These are phyloP conservation scores for Eulithis testata DNA, from an alignment of 2,888 invertebrate genomes.

Conservation along the genomic window DNA sequence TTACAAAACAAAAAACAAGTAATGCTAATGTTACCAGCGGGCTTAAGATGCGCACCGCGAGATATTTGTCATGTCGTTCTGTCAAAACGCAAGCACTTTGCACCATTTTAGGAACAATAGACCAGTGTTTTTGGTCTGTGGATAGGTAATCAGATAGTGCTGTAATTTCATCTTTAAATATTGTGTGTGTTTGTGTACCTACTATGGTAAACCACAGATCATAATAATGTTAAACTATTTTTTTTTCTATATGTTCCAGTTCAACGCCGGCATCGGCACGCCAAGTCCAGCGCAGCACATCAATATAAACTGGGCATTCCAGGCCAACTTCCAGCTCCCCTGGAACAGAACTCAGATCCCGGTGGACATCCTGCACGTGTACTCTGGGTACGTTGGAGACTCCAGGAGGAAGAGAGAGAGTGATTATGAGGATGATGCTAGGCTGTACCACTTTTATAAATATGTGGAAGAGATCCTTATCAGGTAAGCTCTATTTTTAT, in stretches of 20 bases:
- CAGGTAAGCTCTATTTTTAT: conserved; percentile 51
- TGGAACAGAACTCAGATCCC: conserved; percentile 78
- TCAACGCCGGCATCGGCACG: conserved; percentile 71
- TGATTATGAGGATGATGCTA: conserved; percentile 59
- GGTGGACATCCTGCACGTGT: conserved; percentile 65
- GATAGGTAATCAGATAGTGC: too few relatives aligned
- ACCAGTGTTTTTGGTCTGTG: too few relatives aligned
- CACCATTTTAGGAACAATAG: too few relatives aligned
- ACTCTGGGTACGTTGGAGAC: conserved; percentile 61
- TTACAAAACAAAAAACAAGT: too few relatives aligned
- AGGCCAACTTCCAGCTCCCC: conserved; percentile 77
- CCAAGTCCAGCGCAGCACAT: conserved; percentile 66
- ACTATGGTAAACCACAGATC: too few relatives aligned
- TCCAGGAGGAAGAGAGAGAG: conserved; percentile 60
- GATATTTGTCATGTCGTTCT: too few relatives aligned
- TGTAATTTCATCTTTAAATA: too few relatives aligned
- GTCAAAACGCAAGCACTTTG: too few relatives aligned
- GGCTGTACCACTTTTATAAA: conserved; percentile 72
- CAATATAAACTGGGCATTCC: conserved; percentile 74
- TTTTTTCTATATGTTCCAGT: conserved; percentile 54
- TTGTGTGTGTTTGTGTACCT: too few relatives aligned
- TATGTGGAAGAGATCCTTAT: conserved; percentile 65
- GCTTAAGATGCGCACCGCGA: too few relatives aligned
- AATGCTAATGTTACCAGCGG: too few relatives aligned
- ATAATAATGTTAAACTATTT: too few relatives aligned